Conservation (phyloP, 2,113 vertebrate genomes). For the Grallaria varia region DNA sequence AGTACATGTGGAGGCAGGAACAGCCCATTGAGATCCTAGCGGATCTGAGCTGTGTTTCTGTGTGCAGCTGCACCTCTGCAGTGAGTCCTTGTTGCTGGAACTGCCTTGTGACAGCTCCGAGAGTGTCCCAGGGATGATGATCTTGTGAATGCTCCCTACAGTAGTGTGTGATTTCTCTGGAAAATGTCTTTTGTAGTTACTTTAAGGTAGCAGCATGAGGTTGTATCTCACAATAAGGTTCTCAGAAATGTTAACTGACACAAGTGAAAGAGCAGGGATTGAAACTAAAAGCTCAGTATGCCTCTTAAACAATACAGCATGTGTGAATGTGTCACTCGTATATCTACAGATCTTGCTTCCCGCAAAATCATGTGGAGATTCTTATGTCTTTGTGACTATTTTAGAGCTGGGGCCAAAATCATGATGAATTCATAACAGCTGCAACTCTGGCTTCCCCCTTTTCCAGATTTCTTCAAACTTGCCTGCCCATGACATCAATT, state of each 20-base stretch:
- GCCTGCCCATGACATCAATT: slow-evolving; percentile 2
- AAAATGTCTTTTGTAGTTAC: not conserved
- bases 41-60: not conserved
- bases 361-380: slow-evolving; percentile 35
- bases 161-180: accelerated
- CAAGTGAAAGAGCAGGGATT: not conserved
- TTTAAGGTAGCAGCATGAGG: not conserved
- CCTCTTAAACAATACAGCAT: slow-evolving; percentile 37
- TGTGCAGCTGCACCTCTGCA: not conserved
- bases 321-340: not conserved
- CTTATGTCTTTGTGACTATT: slow-evolving; percentile 43
- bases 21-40: not conserved
- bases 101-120: not conserved
- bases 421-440: slow-evolving; percentile 64
- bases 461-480: not conserved
- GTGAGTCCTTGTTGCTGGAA: not conserved
- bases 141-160: not conserved
- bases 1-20: not conserved
- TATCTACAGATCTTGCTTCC: slow-evolving; percentile 10
- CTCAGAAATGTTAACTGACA: not conserved
- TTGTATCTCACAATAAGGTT: not conserved
- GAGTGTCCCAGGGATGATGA: not conserved
- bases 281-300: not conserved
- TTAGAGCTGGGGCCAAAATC: slow-evolving; percentile 25
- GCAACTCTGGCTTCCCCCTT: not conserved